Evolutionary conservation across 2,888 invertebrate genomes (phyloP).

Genomic region (Kuschelorhynchus macadamiae): DNA sequence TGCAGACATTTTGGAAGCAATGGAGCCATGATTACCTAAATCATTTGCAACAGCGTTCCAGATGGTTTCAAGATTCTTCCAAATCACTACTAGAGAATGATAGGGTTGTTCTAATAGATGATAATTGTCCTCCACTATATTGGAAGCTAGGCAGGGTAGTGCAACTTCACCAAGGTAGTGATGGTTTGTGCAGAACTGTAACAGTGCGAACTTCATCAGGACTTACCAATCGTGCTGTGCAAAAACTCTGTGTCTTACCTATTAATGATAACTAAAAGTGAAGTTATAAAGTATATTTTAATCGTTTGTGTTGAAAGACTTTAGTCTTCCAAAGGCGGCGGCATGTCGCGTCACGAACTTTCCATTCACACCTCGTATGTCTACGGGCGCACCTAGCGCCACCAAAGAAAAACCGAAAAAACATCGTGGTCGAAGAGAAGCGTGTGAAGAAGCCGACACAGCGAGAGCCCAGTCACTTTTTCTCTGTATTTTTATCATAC

Average conservation of each 20-base stretch:
- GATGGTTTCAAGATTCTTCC: neutral
- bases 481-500: no score
- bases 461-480: no score
- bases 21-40: neutral
- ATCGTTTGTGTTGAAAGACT: neutral
- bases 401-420: no score
- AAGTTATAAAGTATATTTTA: neutral
- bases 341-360: neutral
- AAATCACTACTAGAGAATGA: neutral
- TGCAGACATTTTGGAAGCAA: no score
- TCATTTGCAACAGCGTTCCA: neutral
- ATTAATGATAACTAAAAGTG: neutral
- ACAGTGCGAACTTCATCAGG: neutral
- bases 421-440: no score
- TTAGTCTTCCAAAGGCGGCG: slow-evolving; percentile 1
- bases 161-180: neutral
- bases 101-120: neutral
- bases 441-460: no score
- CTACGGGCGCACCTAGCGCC: no score
- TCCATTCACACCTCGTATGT: neutral
- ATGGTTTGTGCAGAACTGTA: neutral
- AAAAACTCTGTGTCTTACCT: slow-evolving; percentile 2
- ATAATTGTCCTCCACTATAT: neutral
- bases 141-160: neutral
- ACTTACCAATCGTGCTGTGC: neutral